Evolutionary conservation across 2,113 vertebrate species (phyloP), one percentile per base, ranked within the genome.

Genomic region (Aldabrachelys gigantea): DNA sequence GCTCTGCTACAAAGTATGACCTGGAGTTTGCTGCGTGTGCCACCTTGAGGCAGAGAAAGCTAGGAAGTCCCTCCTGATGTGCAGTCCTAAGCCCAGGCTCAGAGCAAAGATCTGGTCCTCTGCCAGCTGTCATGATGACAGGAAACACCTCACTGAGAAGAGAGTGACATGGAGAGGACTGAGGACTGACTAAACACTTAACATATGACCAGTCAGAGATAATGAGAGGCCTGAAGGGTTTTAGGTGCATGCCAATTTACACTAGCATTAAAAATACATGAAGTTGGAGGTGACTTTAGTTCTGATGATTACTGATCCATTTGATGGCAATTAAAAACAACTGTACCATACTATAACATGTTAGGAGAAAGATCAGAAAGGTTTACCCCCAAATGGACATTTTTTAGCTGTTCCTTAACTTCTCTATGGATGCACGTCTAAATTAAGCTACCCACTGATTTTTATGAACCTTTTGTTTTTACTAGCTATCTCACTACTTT

Each of bases 401-500:
- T 86, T 27, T 54, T 11, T 16, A 57, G 21, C 3, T 54, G 29
- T 82, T 91, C 65, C 80, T 85, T 0, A 80, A 84, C 4, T 24
- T 25, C 44, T 56, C 84, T 85, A 57, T 59, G 9, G 10, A 90
- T 54, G 53, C 3, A 81, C 89, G 84, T 2, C 0, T 12, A 86
- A 88, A 13, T 0, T 0, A 91, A 5, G 3, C 56, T 13, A 53
- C 5, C 56, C 47, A 44, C 1, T 0, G 35, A 81, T 57, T 87
- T 79, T 94, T 84, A 80, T 22, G 49, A 93, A 31, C 22, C 21
- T 38, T 92, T 91, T 91, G 14, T 1, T 87, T 95, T 91, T 50
- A 59, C 16, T 82, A 21, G 10, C 31, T 81, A 89, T n/a, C 1
- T 95, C 75, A 84, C 85, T 91, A 91, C 65, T 85, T 31, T 1